Percentiles rank a stretch among this genome's conserved stretches.
Evolutionary conservation across 2,888 invertebrate species (phyloP).

Genomic region (Plusia festucae): DNA sequence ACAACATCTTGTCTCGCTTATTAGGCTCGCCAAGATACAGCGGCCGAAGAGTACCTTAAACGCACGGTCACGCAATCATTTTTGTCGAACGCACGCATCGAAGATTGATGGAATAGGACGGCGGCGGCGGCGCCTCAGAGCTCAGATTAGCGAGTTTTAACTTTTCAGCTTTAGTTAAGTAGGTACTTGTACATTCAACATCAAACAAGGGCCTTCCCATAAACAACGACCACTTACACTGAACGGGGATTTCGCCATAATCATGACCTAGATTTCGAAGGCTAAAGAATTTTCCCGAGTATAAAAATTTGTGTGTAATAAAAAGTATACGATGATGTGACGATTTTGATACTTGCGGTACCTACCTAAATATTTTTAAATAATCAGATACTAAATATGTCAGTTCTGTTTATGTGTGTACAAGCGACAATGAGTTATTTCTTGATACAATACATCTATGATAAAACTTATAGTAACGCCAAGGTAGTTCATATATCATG

Average conservation of each 20-base stretch:
- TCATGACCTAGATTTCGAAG: background rate
- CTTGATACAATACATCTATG: conserved; percentile 2
- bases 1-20: too few relatives aligned
- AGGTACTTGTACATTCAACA: background rate
- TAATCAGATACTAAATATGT: too few relatives aligned
- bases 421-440: background rate
- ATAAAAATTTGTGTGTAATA: background rate
- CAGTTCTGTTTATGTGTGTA: background rate
- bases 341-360: background rate
- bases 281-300: background rate
- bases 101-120: too few relatives aligned
- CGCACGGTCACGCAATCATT: too few relatives aligned
- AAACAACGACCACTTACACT: background rate
- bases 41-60: too few relatives aligned
- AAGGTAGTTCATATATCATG: background rate
- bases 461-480: background rate
- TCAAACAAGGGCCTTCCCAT: background rate
- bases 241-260: background rate
- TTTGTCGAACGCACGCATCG: too few relatives aligned
- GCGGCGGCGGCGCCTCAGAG: too few relatives aligned
- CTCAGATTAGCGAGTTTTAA: background rate
- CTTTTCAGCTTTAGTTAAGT: background rate
- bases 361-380: too few relatives aligned
- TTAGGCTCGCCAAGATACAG: too few relatives aligned
- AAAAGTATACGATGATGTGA: background rate